These are phyloP conservation scores for Luidia sarsii DNA, from an alignment of 53 echinoderm and acorn worm genomes.

Conservation along the genomic window DNA sequence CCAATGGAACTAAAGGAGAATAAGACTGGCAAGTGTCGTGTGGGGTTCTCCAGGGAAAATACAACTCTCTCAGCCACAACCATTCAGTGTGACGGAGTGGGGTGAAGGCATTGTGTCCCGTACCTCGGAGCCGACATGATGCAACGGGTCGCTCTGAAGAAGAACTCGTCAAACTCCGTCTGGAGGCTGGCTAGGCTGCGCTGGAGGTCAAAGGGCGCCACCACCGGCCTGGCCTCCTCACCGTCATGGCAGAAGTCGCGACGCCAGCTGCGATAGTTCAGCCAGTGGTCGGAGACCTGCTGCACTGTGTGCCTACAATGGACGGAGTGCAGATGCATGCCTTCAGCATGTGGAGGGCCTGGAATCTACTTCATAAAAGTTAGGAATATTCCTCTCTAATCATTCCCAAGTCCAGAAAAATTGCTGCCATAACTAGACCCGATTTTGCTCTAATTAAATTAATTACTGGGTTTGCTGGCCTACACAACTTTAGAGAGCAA, in stretches of 20 bases:
- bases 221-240: constrained; percentile 45
- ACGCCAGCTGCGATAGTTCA: constrained; percentile 76
- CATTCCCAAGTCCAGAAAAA: too few relatives aligned
- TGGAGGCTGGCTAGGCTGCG: constrained; percentile 66
- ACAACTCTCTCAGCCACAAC: too few relatives aligned
- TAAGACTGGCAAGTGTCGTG: too few relatives aligned
- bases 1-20: too few relatives aligned
- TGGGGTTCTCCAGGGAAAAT: too few relatives aligned
- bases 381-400: too few relatives aligned
- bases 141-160: constrained; percentile 83
- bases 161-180: constrained; percentile 91
- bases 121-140: constrained; percentile 93
- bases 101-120: not conserved
- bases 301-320: constrained; percentile 83
- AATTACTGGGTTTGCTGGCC: too few relatives aligned
- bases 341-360: not conserved
- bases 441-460: too few relatives aligned
- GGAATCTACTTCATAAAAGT: not conserved
- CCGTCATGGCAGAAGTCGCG: constrained; percentile 48
- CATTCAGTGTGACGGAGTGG: too few relatives aligned
- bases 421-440: too few relatives aligned
- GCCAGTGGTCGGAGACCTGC: constrained; percentile 91
- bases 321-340: too few relatives aligned
- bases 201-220: constrained; percentile 52
- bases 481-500: too few relatives aligned